A percentile compares a stretch with the other conserved stretches of the same genome.
Conservation (phyloP, 2,113 vertebrate species). For the Nettapus auritus region DNA sequence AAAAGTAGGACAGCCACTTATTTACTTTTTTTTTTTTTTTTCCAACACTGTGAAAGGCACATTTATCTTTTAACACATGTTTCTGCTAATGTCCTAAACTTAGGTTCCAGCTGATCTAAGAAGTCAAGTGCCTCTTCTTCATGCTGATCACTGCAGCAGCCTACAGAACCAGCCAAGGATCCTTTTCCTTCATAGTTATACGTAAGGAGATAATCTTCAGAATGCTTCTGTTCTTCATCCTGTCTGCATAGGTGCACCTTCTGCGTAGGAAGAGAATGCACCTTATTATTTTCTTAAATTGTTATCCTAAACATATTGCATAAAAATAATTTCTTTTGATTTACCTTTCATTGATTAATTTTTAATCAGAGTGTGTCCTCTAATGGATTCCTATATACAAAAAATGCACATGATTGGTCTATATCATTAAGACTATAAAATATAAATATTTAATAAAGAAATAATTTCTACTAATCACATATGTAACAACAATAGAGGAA, state of each 20-base stretch:
- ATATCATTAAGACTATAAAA: conserved; percentile 75
- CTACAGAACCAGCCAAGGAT: conserved; percentile 87
- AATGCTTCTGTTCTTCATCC: conserved; percentile 82
- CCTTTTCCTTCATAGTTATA: conserved; percentile 90
- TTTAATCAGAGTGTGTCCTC: conserved; percentile 86
- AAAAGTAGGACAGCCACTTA: conserved; percentile 4
- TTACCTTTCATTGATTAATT: conserved; percentile 86
- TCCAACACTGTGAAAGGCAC: neutral
- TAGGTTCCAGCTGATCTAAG: conserved; percentile 89
- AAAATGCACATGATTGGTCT: conserved; percentile 86
- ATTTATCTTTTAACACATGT: conserved; percentile 80
- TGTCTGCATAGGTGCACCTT: conserved; percentile 83
- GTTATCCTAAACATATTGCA: conserved; percentile 74
- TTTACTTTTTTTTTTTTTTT: conserved; percentile 24
- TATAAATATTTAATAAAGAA: conserved; percentile 74
- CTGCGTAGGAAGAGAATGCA: conserved; percentile 67
- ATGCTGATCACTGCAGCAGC: conserved; percentile 87
- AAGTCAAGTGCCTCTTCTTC: conserved; percentile 86
- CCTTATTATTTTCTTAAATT: conserved; percentile 75
- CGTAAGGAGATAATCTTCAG: conserved; percentile 82
- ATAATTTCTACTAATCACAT: conserved; percentile 57
- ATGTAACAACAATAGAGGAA: conserved; percentile 56
- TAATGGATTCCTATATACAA: conserved; percentile 84
- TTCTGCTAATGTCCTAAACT: conserved; percentile 89
- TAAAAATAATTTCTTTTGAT: conserved; percentile 83